A percentile compares a stretch with the other conserved stretches of the same genome.
Evolutionary conservation across 2,113 vertebrate genomes (phyloP).

Genomic region (Petrocephalus zakoni): DNA sequence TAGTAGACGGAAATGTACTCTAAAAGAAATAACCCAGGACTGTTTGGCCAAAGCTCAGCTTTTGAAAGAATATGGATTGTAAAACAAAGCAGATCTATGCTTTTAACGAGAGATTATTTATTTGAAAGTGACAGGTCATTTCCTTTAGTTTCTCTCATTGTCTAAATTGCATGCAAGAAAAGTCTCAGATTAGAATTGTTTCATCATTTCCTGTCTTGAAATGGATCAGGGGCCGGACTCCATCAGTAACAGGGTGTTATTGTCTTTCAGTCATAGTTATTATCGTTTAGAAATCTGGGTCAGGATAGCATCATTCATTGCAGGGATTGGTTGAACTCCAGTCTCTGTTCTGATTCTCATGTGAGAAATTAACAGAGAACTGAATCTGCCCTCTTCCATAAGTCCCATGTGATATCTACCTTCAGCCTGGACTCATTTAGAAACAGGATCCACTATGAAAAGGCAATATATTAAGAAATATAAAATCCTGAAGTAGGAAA

Average conservation of each 20-base stretch:
- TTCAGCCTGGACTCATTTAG: neutral
- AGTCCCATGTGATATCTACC: neutral
- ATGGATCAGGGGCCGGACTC: neutral
- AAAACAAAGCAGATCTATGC: neutral
- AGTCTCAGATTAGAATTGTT: neutral
- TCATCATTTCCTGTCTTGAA: neutral
- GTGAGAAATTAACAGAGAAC: neutral
- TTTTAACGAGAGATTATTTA: neutral
- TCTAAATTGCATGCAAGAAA: neutral
- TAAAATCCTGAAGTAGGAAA: slow-evolving; percentile 8
- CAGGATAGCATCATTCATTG: neutral
- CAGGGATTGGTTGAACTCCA: neutral
- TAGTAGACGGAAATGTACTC: neutral
- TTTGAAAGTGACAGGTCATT: neutral
- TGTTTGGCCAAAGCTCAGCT: neutral
- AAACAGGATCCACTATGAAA: neutral
- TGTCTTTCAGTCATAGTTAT: neutral
- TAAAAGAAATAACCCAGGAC: neutral
- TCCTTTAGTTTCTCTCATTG: neutral
- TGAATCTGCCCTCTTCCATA: neutral
- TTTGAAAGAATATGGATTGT: neutral
- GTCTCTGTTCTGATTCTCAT: neutral
- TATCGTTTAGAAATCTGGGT: neutral
- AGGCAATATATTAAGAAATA: slow-evolving; percentile 12
- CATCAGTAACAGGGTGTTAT: neutral